These are phyloP conservation scores for Plagiodera versicolora DNA, from an alignment of 2,888 invertebrate genomes.

Conservation along the genomic window DNA sequence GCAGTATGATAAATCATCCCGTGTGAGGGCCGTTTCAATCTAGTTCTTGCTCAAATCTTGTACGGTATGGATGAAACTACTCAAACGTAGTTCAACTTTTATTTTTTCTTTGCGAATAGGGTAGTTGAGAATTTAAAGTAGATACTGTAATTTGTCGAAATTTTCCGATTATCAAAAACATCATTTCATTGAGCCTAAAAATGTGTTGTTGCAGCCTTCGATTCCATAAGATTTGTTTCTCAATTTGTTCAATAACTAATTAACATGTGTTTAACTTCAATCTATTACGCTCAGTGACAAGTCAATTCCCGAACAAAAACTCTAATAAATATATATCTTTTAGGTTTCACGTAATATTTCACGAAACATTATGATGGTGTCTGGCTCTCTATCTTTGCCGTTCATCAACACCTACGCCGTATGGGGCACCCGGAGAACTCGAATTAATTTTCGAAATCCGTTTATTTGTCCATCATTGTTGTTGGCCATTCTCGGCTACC, in stretches of 20 bases:
- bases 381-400: slow-evolving; percentile 34
- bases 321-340: neutral
- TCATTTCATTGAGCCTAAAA: too few relatives aligned
- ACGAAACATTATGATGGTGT: slow-evolving; percentile 10
- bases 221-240: neutral
- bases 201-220: too few relatives aligned
- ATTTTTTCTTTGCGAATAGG: too few relatives aligned
- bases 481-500: slow-evolving; percentile 41
- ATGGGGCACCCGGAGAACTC: slow-evolving; percentile 45
- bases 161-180: too few relatives aligned
- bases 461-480: slow-evolving; percentile 46
- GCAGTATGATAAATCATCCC: too few relatives aligned
- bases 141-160: too few relatives aligned
- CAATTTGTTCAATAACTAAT: neutral
- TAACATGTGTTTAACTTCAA: neutral
- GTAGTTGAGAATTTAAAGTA: too few relatives aligned
- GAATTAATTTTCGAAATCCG: slow-evolving; percentile 51
- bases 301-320: neutral
- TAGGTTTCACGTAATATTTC: slow-evolving; percentile 1
- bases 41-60: too few relatives aligned
- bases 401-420: slow-evolving; percentile 46
- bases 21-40: too few relatives aligned
- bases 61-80: too few relatives aligned
- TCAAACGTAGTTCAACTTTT: too few relatives aligned
- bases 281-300: neutral